A percentile compares a stretch with the other conserved stretches of the same genome.
phyloP scores from a whole-genome alignment of 2,113 vertebrate species.

The Mellivora capensis region DNA sequence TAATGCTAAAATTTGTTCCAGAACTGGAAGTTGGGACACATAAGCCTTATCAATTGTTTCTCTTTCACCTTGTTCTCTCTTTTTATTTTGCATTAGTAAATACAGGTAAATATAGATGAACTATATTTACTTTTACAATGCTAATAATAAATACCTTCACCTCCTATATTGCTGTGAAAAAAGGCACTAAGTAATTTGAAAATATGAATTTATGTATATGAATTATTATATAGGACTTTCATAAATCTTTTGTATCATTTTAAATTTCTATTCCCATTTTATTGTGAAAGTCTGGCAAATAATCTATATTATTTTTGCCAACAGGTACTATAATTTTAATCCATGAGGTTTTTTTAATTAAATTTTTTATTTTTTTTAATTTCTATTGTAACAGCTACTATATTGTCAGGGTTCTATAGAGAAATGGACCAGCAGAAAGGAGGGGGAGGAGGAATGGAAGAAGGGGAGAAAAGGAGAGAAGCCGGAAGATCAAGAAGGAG shows the following conservation, averaged over 20 bases:
- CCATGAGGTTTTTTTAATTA: background rate
- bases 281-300: background rate
- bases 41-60: background rate
- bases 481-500: background rate
- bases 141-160: background rate
- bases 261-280: background rate
- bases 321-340: background rate
- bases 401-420: background rate
- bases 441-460: background rate
- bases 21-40: background rate
- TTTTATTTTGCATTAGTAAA: background rate
- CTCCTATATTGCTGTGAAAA: background rate
- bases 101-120: background rate
- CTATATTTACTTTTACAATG: background rate
- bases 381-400: background rate
- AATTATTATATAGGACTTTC: background rate
- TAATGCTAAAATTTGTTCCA: background rate
- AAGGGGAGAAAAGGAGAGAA: background rate
- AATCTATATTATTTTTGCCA: background rate
- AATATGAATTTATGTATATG: background rate
- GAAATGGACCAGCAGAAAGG: background rate
- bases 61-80: background rate
- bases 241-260: background rate
- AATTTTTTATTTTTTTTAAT: background rate
- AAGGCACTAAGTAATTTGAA: background rate